Evolutionary conservation across 2,888 invertebrate species (phyloP), one percentile per base, ranked within the genome.

Genomic region (Mechanitis messenoides): DNA sequence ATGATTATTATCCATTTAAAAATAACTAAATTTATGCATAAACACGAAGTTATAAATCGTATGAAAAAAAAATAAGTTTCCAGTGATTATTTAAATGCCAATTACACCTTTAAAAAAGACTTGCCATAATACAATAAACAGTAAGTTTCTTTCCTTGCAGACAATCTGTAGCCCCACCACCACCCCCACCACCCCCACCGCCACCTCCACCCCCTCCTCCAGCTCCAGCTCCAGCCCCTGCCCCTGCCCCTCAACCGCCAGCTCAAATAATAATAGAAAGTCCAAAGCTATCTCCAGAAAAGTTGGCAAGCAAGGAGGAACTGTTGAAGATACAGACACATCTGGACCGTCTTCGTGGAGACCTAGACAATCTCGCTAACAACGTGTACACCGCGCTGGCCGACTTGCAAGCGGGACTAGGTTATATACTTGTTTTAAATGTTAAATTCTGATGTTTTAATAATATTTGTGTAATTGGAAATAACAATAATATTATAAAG

Each of bases 301-400:
- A 53, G 56, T 20, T 53, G 1, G 60, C 59, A 3, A 66, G 68
- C 5, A 71, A 68, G 56, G 74, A 75, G 3, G 79, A 81, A 0
- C 33, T 79, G 9, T 63, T 59, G 2, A 65, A 61, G 1, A 45
- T 80, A 20, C 68, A 74, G 55, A 57, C 55, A 3, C 64, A 69
- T 6, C 53, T 81, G n/a, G 65, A 73, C 2, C 70, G 64, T 3
- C 64, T 81, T 33, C 74, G 75, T 31, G 61, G 55, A 2, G 80
- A 82, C 45, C 68, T 81, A 1, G 78, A 81, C 42, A 71, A 74
- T n/a, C 69, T 83, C n/a, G 69, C 76, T 0, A 69, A 71, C 33
- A 70, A 72, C 0, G 75, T 78, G 59, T 70, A 74, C 53, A 67
- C 65, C 2, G 71, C 76, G n/a, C 68, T 79, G 63, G 69, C 72